Conservation (phyloP, 1,140 invertebrate genomes). For the Dendroctonus valens region DNA sequence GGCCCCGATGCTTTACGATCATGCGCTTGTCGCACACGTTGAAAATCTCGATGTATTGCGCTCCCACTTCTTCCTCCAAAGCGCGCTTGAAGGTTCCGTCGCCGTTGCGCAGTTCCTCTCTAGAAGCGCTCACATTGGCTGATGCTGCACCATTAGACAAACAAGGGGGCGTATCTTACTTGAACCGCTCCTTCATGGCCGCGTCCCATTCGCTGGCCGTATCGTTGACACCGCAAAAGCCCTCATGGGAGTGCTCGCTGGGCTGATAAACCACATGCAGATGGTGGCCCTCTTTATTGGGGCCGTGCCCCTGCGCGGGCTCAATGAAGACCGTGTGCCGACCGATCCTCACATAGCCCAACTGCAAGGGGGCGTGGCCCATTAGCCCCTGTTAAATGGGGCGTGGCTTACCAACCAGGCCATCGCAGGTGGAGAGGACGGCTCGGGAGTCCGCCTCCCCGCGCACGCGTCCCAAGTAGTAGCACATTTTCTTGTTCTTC, state of each 20-base stretch:
- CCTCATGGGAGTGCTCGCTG: slow-evolving; percentile 7
- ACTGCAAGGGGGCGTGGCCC: slow-evolving; percentile 50
- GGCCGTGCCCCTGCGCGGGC: slow-evolving; percentile 49
- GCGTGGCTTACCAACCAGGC: slow-evolving; percentile 54
- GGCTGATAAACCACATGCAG: slow-evolving; percentile 54
- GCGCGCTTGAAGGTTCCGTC: too few species aligned
- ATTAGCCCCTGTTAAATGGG: slow-evolving; percentile 4
- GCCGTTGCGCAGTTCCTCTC: too few species aligned
- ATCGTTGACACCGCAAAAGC: neutral
- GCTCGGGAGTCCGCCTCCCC: slow-evolving; percentile 53
- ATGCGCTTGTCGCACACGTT: too few species aligned
- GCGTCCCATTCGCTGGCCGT: neutral
- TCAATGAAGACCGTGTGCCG: slow-evolving; percentile 54
- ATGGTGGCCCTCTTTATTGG: slow-evolving; percentile 52
- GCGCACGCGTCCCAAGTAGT: slow-evolving; percentile 57
- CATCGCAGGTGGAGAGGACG: slow-evolving; percentile 62
- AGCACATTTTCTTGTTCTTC: slow-evolving; percentile 52
- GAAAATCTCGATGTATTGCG: too few species aligned
- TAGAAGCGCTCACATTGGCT: too few species aligned
- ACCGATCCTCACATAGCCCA: slow-evolving; percentile 45
- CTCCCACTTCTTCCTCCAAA: too few species aligned
- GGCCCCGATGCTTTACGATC: too few species aligned
- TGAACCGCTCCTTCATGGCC: neutral
- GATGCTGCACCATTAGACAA: too few species aligned
- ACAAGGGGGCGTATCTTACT: too few species aligned